phyloP scores from a whole-genome alignment of 1,140 invertebrate species.

The Lordiphosa collinella region DNA sequence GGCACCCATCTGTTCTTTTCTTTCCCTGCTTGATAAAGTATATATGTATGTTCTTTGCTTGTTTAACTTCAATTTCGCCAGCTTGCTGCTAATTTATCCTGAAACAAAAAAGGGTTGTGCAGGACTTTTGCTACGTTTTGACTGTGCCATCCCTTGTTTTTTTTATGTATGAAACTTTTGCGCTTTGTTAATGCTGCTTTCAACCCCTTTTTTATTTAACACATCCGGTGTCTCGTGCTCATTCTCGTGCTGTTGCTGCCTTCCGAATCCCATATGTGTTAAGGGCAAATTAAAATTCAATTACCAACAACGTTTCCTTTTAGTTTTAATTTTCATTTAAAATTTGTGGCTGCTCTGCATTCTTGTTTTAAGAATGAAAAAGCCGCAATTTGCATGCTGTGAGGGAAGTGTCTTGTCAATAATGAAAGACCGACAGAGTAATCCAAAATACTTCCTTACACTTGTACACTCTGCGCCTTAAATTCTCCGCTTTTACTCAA shows the following conservation, averaged over 20 bases:
- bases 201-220: slow-evolving; percentile 42
- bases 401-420: slow-evolving; percentile 42
- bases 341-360: slow-evolving; percentile 23
- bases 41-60: not conserved
- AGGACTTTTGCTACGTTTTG: too few species aligned
- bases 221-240: slow-evolving; percentile 18
- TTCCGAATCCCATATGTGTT: slow-evolving; percentile 26
- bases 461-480: slow-evolving; percentile 24
- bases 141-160: slow-evolving; percentile 1
- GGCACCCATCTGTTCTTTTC: too few species aligned
- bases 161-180: slow-evolving; percentile 35
- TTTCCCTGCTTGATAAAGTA: not conserved
- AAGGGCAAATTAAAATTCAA: slow-evolving; percentile 73
- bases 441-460: too few species aligned
- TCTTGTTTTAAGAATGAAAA: slow-evolving; percentile 60
- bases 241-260: not conserved
- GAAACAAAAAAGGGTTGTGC: slow-evolving; percentile 45
- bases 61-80: slow-evolving; percentile 46
- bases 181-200: slow-evolving; percentile 34
- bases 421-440: slow-evolving; percentile 50
- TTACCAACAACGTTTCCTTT: slow-evolving; percentile 63
- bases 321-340: slow-evolving; percentile 63
- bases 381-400: slow-evolving; percentile 62
- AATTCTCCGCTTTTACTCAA: slow-evolving; percentile 18
- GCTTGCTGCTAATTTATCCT: slow-evolving; percentile 60